Conservation (phyloP, 1,140 invertebrate species). For the Drosophila nannoptera region DNA sequence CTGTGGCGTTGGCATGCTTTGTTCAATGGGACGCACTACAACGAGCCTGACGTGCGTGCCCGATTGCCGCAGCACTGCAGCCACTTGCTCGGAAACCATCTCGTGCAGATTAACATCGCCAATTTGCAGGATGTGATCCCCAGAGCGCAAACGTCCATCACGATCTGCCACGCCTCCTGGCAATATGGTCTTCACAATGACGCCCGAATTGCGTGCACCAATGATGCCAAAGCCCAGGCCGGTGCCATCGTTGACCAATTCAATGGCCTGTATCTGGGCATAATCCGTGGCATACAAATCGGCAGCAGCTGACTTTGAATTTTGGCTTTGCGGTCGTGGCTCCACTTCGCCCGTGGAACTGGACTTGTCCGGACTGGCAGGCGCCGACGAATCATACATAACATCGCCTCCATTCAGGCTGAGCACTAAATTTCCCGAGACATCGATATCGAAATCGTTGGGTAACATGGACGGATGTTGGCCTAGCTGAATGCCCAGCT, state of each 20-base stretch:
- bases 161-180: conserved; percentile 96
- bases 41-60: conserved; percentile 95
- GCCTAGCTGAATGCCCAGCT: conserved; percentile 88
- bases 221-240: conserved; percentile 98
- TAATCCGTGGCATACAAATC: conserved; percentile 94
- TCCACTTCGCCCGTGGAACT: conserved; percentile 79
- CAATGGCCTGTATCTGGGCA: conserved; percentile 97
- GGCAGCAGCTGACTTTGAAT: conserved; percentile 79
- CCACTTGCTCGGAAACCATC: conserved; percentile 98
- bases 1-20: conserved; percentile 79
- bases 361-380: conserved; percentile 72
- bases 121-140: conserved; percentile 98
- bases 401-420: conserved; percentile 81
- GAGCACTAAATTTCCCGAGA: conserved; percentile 82
- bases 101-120: conserved; percentile 91
- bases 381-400: conserved; percentile 79
- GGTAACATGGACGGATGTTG: conserved; percentile 95
- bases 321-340: conserved; percentile 79
- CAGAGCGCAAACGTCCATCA: conserved; percentile 94
- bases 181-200: conserved; percentile 98
- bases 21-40: conserved; percentile 93
- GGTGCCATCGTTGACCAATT: conserved; percentile 96
- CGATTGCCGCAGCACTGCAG: conserved; percentile 95
- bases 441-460: conserved; percentile 91
- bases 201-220: conserved; percentile 96